Evolutionary conservation across 2,113 vertebrate genomes (phyloP).

Genomic region (cattle (Bos taurus)): DNA sequence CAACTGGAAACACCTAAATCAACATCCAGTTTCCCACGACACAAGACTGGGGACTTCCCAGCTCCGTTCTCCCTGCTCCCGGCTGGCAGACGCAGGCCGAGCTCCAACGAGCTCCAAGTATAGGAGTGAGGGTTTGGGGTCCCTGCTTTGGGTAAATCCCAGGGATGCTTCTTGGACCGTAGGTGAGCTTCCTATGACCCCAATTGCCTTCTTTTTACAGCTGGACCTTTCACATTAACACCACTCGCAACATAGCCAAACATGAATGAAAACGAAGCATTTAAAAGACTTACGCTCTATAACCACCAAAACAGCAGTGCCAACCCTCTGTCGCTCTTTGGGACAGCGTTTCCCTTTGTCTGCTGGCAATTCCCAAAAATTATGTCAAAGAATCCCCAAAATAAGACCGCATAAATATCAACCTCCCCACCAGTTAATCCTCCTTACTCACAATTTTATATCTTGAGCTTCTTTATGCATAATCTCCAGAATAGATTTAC

Average conservation of each 20-base stretch:
- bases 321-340: background rate
- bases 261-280: background rate
- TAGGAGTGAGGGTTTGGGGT: background rate
- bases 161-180: background rate
- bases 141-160: background rate
- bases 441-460: slow-evolving; percentile 94
- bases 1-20: background rate
- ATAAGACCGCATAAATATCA: background rate
- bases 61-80: background rate
- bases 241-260: background rate
- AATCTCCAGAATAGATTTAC: slow-evolving; percentile 98
- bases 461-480: slow-evolving; percentile 99
- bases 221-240: background rate
- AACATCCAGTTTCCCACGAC: background rate
- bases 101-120: too few species aligned
- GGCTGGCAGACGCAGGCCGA: background rate
- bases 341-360: background rate
- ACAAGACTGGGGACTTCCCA: background rate
- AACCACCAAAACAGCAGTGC: background rate
- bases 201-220: background rate
- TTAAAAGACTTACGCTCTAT: background rate
- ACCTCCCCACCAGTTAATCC: background rate
- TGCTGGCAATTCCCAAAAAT: background rate
- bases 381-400: background rate
- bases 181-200: background rate